Evolutionary conservation across 2,797 vertebrate genomes (phyloP).

Genomic region (Gallirallus australis): DNA sequence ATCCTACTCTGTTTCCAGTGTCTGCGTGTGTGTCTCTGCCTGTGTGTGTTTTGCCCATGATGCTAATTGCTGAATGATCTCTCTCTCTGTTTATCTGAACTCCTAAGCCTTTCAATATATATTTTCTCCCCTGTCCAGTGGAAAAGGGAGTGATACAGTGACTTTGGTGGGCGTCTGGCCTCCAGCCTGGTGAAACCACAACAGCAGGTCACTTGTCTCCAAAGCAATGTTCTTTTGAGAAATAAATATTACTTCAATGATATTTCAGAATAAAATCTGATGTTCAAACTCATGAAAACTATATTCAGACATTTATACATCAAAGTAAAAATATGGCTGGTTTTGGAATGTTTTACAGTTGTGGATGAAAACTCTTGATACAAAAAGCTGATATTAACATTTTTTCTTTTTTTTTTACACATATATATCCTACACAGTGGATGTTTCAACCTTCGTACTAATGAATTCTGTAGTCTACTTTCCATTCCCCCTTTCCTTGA

Average conservation of each 20-base stretch:
- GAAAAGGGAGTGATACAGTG: too few relatives aligned
- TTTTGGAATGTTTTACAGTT: background rate
- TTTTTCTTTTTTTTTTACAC: background rate
- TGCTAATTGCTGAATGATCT: too few relatives aligned
- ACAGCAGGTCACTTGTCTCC: background rate
- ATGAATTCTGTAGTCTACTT: background rate
- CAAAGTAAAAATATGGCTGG: background rate
- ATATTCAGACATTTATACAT: background rate
- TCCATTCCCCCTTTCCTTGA: background rate
- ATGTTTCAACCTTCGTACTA: background rate
- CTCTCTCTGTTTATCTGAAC: too few relatives aligned
- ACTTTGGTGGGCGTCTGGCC: too few relatives aligned
- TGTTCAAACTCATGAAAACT: background rate
- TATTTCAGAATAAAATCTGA: background rate
- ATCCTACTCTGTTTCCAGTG: too few relatives aligned
- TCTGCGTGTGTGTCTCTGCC: too few relatives aligned
- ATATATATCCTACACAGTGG: background rate
- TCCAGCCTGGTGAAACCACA: too few relatives aligned
- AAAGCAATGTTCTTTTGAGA: background rate
- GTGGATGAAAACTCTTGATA: background rate
- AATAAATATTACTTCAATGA: background rate
- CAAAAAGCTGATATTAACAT: background rate
- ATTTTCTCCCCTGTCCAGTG: too few relatives aligned
- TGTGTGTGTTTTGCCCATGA: too few relatives aligned
- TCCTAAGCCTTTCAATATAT: too few relatives aligned